phyloP scores from a whole-genome alignment of 2,888 invertebrate species.

The Ochropacha duplaris region DNA sequence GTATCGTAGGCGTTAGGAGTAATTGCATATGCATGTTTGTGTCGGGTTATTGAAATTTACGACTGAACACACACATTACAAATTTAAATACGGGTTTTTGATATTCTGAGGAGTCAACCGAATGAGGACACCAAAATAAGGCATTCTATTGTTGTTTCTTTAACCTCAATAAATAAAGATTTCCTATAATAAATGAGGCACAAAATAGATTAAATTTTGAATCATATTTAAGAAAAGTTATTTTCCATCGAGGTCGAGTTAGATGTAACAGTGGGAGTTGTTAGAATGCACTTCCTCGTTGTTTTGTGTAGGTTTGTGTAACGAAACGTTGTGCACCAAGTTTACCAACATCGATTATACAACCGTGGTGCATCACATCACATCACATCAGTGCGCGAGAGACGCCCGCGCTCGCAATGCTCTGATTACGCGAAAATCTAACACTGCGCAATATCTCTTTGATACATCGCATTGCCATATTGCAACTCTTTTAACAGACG shows the following conservation, averaged over 20 bases:
- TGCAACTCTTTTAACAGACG: conserved; percentile 10
- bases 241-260: conserved; percentile 47
- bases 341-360: conserved; percentile 40
- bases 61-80: conserved; percentile 41
- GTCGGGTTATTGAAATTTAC: conserved; percentile 43
- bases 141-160: background rate
- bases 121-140: conserved; percentile 21
- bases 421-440: conserved; percentile 63
- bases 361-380: conserved; percentile 46
- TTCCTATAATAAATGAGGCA: background rate
- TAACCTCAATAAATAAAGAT: conserved; percentile 5
- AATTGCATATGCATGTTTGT: conserved; percentile 48
- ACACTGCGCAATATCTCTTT: conserved; percentile 45
- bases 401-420: conserved; percentile 49
- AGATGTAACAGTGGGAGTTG: conserved; percentile 71
- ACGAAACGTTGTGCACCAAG: conserved; percentile 39
- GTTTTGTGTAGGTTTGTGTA: conserved; percentile 62
- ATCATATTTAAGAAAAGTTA: background rate
- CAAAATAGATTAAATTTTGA: background rate
- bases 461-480: conserved; percentile 33
- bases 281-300: conserved; percentile 65
- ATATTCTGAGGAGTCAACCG: conserved; percentile 17
- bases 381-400: conserved; percentile 20
- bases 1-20: conserved; percentile 41
- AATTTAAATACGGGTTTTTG: conserved; percentile 26